phyloP scores from a whole-genome alignment of 1,140 invertebrate species.

The Mamestra configurata region DNA sequence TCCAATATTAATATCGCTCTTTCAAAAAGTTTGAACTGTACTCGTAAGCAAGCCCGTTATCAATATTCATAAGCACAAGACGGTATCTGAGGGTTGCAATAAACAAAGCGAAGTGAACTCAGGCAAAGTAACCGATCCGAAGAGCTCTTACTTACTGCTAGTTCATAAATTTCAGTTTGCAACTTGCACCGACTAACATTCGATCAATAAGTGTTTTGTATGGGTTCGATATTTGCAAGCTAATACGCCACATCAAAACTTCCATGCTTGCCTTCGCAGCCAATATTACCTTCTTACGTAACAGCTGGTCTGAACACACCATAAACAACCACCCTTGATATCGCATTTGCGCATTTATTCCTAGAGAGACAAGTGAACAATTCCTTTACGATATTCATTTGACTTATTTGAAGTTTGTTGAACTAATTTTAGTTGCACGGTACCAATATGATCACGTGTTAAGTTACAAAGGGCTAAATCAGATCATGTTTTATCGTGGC shows the following conservation, averaged over 20 bases:
- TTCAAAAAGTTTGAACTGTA: conserved; percentile 78
- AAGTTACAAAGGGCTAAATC: conserved; percentile 72
- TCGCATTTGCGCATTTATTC: conserved; percentile 5
- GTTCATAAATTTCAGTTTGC: conserved; percentile 86
- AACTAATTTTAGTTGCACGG: conserved; percentile 57
- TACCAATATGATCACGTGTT: conserved; percentile 69
- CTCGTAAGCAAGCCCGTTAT: conserved; percentile 78
- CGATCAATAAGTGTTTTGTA: conserved; percentile 87
- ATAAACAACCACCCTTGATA: background rate
- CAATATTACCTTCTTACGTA: conserved; percentile 78
- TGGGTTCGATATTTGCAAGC: conserved; percentile 85
- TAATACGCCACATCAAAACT: conserved; percentile 84
- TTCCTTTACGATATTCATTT: background rate
- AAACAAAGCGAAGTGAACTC: conserved; percentile 78
- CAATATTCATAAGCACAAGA: conserved; percentile 85
- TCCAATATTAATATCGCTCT: conserved; percentile 74
- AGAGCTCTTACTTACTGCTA: conserved; percentile 79
- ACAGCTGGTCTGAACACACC: conserved; percentile 42
- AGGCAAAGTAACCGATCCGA: conserved; percentile 74
- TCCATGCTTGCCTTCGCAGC: conserved; percentile 73
- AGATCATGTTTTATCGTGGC: conserved; percentile 65
- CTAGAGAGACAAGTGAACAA: background rate
- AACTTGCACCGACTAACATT: conserved; percentile 84
- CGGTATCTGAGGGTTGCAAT: conserved; percentile 80
- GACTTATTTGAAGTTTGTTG: conserved; percentile 4